phyloP scores from a whole-genome alignment of 2,888 invertebrate species.

The Pachymerium ferrugineum region DNA sequence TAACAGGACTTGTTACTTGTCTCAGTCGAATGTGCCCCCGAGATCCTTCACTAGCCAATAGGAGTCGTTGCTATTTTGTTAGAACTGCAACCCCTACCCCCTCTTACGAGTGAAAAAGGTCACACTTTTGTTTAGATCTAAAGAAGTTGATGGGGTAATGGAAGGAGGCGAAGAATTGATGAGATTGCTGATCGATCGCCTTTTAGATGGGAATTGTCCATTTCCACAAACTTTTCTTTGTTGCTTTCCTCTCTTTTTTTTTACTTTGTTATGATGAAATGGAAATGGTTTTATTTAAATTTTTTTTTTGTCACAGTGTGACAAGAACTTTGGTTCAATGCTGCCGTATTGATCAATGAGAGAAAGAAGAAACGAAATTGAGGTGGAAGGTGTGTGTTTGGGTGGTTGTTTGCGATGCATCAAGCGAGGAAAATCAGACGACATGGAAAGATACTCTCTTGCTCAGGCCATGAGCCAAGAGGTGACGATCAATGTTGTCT shows the following conservation, averaged over 20 bases:
- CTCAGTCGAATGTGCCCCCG: constrained; percentile 1
- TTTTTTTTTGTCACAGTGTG: not conserved
- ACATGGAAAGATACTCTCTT: constrained; percentile 6
- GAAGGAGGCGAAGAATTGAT: constrained; percentile 2
- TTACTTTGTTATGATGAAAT: not conserved
- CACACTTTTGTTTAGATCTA: not conserved
- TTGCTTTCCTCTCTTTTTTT: too few species aligned
- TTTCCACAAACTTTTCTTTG: not conserved
- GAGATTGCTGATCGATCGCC: constrained; percentile 2
- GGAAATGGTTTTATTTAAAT: not conserved
- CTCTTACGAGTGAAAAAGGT: not conserved
- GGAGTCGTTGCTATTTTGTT: constrained; percentile 10
- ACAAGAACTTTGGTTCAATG: not conserved
- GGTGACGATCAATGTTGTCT: constrained; percentile 3
- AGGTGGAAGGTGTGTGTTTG: constrained; percentile 6
- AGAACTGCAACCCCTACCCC: not conserved
- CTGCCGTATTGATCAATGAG: not conserved
- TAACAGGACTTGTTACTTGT: constrained; percentile 5
- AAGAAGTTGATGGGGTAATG: constrained; percentile 8
- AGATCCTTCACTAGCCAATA: not conserved
- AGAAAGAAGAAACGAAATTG: not conserved
- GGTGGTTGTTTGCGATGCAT: constrained; percentile 17
- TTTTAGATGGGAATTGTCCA: not conserved
- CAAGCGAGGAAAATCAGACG: constrained; percentile 9
- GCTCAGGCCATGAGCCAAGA: constrained; percentile 1